phyloP scores from a whole-genome alignment of 2,113 vertebrate genomes.

The Origma solitaria region DNA sequence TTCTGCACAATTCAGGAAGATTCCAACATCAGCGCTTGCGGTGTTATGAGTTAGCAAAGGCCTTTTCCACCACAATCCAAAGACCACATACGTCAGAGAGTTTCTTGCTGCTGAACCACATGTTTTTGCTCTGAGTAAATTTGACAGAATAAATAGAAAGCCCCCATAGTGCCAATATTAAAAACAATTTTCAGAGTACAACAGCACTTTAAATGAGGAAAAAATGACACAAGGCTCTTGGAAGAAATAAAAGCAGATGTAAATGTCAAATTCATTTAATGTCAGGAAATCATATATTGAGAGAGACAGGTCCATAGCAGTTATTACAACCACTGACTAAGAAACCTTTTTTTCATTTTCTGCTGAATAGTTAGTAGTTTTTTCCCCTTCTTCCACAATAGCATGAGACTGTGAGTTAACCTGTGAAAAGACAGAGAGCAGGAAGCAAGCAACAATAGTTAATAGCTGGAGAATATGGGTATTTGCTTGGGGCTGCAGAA shows the following conservation, averaged over 20 bases:
- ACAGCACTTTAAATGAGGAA: background rate
- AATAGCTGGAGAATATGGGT: background rate
- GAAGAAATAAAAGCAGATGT: slow-evolving; percentile 23
- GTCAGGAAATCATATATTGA: background rate
- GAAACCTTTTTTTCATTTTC: background rate
- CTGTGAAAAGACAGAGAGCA: background rate
- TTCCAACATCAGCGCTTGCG: background rate
- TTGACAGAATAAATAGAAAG: background rate
- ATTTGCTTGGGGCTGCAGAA: background rate
- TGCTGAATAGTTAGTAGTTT: background rate
- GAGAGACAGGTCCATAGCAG: background rate
- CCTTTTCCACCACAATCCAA: background rate
- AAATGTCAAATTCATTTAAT: slow-evolving; percentile 15
- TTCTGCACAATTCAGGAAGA: background rate
- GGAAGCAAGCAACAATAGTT: background rate
- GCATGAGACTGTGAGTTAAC: background rate
- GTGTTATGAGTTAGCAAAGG: background rate
- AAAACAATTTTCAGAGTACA: background rate
- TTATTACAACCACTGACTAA: background rate
- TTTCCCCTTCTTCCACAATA: background rate
- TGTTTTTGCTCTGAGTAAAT: background rate
- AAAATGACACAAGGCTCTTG: background rate
- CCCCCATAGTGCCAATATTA: background rate
- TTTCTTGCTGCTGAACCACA: background rate
- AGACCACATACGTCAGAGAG: background rate